Conservation (phyloP, 2,888 invertebrate species). For the Epinotia ramella region DNA sequence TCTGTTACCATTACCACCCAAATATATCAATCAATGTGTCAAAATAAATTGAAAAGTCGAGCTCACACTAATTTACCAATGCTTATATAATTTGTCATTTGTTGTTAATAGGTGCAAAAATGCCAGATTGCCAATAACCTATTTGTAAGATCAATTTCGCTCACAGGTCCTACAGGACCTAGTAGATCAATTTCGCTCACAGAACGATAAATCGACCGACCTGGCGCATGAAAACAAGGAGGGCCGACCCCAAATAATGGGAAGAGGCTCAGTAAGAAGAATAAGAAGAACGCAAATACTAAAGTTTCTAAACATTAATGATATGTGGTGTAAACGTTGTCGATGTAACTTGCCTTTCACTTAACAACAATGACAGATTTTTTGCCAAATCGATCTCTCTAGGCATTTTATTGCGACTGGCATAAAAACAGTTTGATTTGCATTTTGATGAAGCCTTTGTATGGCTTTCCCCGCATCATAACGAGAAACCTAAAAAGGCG, state of each 20-base stretch:
- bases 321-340: constrained; percentile 27
- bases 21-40: too few relatives aligned
- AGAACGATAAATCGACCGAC: background rate
- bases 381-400: constrained; percentile 39
- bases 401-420: constrained; percentile 13
- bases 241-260: too few relatives aligned
- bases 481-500: constrained; percentile 12
- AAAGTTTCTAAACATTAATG: constrained; percentile 27
- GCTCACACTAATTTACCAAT: background rate
- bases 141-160: background rate
- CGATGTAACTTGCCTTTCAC: constrained; percentile 23
- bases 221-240: too few relatives aligned
- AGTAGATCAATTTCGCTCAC: background rate
- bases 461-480: constrained; percentile 19
- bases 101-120: background rate
- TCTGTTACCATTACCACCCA: too few relatives aligned
- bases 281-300: background rate
- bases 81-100: background rate
- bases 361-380: constrained; percentile 34
- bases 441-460: constrained; percentile 36
- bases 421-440: constrained; percentile 31
- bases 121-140: constrained; percentile 1
- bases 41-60: too few relatives aligned
- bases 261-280: too few relatives aligned
- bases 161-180: too few relatives aligned